Percentiles rank a stretch among this genome's conserved stretches.
These are phyloP conservation scores for Aphodius granarius DNA, from an alignment of 2,888 invertebrate genomes.

Conservation along the genomic window DNA sequence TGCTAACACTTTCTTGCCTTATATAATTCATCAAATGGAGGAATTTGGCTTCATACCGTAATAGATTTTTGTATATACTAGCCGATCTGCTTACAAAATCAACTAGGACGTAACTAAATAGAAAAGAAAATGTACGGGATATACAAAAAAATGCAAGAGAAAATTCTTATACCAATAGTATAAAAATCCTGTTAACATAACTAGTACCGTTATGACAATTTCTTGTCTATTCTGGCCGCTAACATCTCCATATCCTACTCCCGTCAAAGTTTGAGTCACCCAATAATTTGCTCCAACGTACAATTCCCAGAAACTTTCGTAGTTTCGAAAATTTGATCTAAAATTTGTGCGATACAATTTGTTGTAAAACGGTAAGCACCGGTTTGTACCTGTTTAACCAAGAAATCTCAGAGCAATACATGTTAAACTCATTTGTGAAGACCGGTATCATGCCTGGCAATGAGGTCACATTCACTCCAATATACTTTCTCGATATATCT, in stretches of 20 bases:
- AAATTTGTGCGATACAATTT: conserved; percentile 8
- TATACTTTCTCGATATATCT: conserved; percentile 20
- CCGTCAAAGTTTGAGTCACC: conserved; percentile 28
- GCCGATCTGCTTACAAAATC: conserved; percentile 34
- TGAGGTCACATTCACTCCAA: conserved; percentile 18
- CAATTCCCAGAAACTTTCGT: conserved; percentile 29
- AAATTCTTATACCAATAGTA: conserved; percentile 28
- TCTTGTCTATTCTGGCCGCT: conserved; percentile 28
- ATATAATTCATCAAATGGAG: conserved; percentile 30
- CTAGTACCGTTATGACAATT: conserved; percentile 25
- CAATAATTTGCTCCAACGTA: conserved; percentile 33
- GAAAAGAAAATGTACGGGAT: background rate
- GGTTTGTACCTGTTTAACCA: conserved; percentile 36
- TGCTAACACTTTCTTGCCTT: conserved; percentile 29
- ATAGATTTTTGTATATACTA: conserved; percentile 26
- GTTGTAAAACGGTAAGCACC: background rate
- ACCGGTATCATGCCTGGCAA: conserved; percentile 26
- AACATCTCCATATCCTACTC: conserved; percentile 32
- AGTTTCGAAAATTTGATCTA: conserved; percentile 32
- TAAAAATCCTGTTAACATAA: conserved; percentile 30
- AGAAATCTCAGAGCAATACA: conserved; percentile 36
- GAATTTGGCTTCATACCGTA: conserved; percentile 30
- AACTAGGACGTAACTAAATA: conserved; percentile 29
- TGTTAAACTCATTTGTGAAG: conserved; percentile 25
- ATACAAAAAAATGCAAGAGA: background rate